Evolutionary conservation across 2,888 invertebrate species (phyloP).

Genomic region (Drosophila anceps): DNA sequence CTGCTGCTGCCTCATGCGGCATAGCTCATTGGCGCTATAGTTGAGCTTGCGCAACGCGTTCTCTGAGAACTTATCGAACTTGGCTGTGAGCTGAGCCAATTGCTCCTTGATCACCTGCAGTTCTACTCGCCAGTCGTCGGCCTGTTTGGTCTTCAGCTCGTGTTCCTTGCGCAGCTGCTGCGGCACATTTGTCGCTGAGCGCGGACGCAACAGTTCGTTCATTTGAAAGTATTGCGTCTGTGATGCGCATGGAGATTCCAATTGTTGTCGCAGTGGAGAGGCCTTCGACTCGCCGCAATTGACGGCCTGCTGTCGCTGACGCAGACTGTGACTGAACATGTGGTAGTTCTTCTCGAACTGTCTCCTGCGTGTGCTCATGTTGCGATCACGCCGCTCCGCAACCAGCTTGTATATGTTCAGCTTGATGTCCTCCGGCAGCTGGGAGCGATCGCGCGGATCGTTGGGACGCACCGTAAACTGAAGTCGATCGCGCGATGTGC

Average conservation of each 20-base stretch:
- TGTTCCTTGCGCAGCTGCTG: slow-evolving; percentile 71
- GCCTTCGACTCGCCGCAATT: not conserved
- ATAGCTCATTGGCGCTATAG: slow-evolving; percentile 80
- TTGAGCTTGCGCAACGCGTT: slow-evolving; percentile 78
- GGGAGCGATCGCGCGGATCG: slow-evolving; percentile 90
- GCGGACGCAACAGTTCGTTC: slow-evolving; percentile 79
- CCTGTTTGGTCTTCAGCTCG: slow-evolving; percentile 68
- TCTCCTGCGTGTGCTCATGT: slow-evolving; percentile 86
- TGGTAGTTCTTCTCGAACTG: slow-evolving; percentile 85
- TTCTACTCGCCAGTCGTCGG: slow-evolving; percentile 77
- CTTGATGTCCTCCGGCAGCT: slow-evolving; percentile 91
- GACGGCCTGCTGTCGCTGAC: slow-evolving; percentile 66
- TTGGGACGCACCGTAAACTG: slow-evolving; percentile 92
- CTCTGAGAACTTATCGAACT: slow-evolving; percentile 81
- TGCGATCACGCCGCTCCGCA: slow-evolving; percentile 88
- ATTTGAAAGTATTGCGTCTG: slow-evolving; percentile 54
- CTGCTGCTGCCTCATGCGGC: slow-evolving; percentile 76
- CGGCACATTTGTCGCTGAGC: slow-evolving; percentile 83
- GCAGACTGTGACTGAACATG: slow-evolving; percentile 81
- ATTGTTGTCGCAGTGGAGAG: slow-evolving; percentile 19
- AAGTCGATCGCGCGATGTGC: slow-evolving; percentile 91
- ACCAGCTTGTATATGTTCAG: slow-evolving; percentile 91
- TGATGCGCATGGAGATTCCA: slow-evolving; percentile 7
- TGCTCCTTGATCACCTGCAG: slow-evolving; percentile 75
- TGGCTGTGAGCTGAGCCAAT: slow-evolving; percentile 71